phyloP scores from a whole-genome alignment of 2,113 vertebrate species.

The Prolemur simus region DNA sequence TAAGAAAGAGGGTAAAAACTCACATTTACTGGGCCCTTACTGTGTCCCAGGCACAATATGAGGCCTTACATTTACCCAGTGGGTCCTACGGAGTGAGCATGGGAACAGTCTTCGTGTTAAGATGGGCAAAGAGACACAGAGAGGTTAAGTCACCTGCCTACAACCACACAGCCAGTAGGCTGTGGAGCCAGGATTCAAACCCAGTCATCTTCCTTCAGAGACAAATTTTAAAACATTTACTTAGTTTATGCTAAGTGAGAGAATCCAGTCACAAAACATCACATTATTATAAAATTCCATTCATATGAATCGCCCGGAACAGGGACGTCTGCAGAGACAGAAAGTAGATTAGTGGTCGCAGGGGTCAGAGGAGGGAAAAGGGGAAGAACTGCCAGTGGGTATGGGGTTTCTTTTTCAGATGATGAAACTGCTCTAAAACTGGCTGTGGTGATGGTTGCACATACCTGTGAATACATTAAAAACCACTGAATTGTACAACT shows the following conservation, averaged over 20 bases:
- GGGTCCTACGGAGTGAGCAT: background rate
- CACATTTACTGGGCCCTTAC: background rate
- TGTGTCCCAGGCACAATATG: background rate
- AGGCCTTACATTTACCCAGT: background rate
- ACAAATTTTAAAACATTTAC: background rate
- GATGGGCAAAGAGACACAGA: background rate
- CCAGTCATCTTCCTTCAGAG: background rate
- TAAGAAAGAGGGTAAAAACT: background rate
- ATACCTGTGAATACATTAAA: background rate
- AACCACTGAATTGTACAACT: background rate
- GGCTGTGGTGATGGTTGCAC: background rate
- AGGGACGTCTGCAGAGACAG: background rate
- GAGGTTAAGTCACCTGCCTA: background rate
- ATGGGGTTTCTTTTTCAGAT: background rate
- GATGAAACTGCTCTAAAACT: background rate
- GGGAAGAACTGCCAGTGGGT: background rate
- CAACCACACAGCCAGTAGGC: background rate
- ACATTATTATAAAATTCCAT: background rate
- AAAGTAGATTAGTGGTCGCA: background rate
- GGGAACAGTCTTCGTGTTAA: accelerated
- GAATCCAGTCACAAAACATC: background rate
- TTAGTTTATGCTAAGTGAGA: background rate
- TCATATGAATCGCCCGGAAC: background rate
- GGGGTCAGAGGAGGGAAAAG: background rate
- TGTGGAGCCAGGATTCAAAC: background rate